Base-by-base conservation (phyloP, 2,113 vertebrate species). In the Atherinomorus stipes region DNA sequence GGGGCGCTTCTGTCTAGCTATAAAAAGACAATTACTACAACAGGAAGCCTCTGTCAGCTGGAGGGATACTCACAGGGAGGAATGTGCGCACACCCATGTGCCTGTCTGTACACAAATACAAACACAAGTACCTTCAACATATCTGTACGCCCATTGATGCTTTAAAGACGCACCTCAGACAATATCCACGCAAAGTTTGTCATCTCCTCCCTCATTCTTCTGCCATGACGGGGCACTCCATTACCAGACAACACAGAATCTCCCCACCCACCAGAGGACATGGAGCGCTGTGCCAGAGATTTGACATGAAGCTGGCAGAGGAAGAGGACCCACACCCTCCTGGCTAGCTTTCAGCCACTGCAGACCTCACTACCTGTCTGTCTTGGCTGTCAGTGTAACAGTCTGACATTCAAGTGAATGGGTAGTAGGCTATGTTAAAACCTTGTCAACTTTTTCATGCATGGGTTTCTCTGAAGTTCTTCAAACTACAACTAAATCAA, bases 1-100 rank as follows among this genome's bases (percentile, higher is more conserved):
- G 49, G 78, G 78, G 74, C 50, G n/a, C 64, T 66, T 73, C 40
- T 22, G 73, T 60, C 42, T 65, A 18, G 78, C 76, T 85, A 88
- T 87, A 81, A 84, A 86, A 88, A 88, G 54, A 83, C 63, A 84
- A 74, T 80, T 77, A 82, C 70, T 86, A 66, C 74, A 86, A 84
- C 78, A 83, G 89, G 90, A 91, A 89, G 66, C 74, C 60, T 52
- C 67, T 69, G 72, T 88, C 86, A 85, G 71, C 82, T 83, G 64
- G 67, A 74, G 66, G 78, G 28, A 74, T 34, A 67, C 59, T 68
- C 60, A 77, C 22, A 78, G 74, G 26, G 52, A 76, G 44, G 70
- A 83, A 84, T 68, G 47, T 60, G 40, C 64, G 68, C 84, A 84
- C 83, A 23, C 83, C 81, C 87, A 80, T 45, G 61, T 7, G 52